Evolutionary conservation across 2,797 vertebrate genomes (phyloP), one percentile per base, ranked within the genome.

Genomic region (Champsocephalus gunnari): DNA sequence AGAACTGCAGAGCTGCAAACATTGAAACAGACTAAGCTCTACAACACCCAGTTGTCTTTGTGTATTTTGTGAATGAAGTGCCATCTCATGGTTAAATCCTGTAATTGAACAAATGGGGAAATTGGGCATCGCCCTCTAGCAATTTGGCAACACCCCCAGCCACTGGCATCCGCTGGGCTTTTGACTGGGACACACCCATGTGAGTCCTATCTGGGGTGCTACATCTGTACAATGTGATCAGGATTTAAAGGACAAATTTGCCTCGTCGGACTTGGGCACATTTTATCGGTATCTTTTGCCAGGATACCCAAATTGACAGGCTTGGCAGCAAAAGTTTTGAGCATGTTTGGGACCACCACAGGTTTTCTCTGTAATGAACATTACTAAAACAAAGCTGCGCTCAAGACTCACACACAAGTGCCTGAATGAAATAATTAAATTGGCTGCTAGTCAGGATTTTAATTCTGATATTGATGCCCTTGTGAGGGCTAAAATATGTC

Each of bases 401-500:
- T 75, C 11, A 68, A 75, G 66, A 41, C 58, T 50, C 32, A 63
- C 38, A 9, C 61, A 71, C 47, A 71, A 60, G 41, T 32, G 63
- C 62, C 66, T 55, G 12, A 77, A 66, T 72, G 3, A 54, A 12
- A 72, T 61, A 6, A 17, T 61, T 41, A 77, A 61, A 17, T 49
- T 66, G 62, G 55, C 49, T 19, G 28, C 32, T 28, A 24, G 43
- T 78, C 24, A 44, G 55, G 55, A 66, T 43, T 12, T 66, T 47
- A 60, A 5, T 12, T 24, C 63, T 24, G 16, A 63, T 24, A 24
- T 62, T 71, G 58, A 62, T 72, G 58, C 45, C 1, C 7, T 5
- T 8, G 34, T 7, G 34, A 34, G 1, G 34, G 34, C 5, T 38
- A 38, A 38, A 17, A 41, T 44, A 41, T 62, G 57, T 57, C 65